Conservation (phyloP, 2,113 vertebrate species). For the Lamprologus lemairii region DNA sequence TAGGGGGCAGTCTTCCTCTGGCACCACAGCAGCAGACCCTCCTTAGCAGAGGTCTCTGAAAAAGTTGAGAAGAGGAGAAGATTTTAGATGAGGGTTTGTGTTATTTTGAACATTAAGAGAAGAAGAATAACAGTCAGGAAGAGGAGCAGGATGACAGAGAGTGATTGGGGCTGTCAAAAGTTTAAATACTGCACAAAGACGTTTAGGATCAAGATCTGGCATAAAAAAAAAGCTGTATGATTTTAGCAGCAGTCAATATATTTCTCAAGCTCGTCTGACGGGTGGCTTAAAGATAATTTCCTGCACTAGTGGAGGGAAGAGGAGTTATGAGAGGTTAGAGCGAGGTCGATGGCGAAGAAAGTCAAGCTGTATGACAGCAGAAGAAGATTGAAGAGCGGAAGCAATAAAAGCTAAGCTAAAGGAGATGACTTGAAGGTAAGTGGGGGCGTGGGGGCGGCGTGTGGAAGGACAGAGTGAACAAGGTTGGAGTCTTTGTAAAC, state of each 20-base stretch:
- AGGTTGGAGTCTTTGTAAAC: background rate
- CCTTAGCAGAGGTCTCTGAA: conserved; percentile 89
- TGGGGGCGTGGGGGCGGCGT: background rate
- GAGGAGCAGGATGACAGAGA: background rate
- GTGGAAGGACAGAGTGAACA: background rate
- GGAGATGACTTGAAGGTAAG: background rate
- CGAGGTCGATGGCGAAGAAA: background rate
- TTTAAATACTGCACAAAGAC: background rate
- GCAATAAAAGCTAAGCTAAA: conserved; percentile 20
- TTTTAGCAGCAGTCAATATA: background rate
- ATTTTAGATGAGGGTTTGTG: background rate
- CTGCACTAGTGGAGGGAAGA: background rate
- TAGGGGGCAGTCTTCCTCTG: conserved; percentile 92
- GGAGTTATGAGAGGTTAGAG: background rate
- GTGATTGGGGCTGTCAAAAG: background rate
- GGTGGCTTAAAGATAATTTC: background rate
- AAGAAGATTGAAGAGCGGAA: background rate
- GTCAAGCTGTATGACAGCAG: background rate
- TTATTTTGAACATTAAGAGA: background rate
- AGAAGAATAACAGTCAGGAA: background rate
- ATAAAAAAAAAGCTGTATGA: background rate
- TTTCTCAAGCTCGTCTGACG: background rate
- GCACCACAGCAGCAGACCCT: conserved; percentile 88
- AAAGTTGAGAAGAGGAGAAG: background rate
- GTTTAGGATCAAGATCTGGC: background rate